Percentiles rank a stretch among this genome's conserved stretches.
Evolutionary conservation across 2,113 vertebrate genomes (phyloP).

Genomic region (Ammodramus savannarum): DNA sequence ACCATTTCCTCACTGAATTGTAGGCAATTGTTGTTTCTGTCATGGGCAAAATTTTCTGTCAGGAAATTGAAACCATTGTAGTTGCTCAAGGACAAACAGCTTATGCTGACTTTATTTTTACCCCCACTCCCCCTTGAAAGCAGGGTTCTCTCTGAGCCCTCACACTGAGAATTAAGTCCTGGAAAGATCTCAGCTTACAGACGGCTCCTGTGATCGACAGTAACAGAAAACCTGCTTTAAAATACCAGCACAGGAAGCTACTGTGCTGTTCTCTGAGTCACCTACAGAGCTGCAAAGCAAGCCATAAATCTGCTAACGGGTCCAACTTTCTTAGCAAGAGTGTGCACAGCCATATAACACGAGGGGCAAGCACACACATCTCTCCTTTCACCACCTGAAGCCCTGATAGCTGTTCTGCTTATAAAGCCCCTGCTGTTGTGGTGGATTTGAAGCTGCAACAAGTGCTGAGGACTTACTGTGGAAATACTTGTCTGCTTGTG

Average conservation of each 20-base stretch:
- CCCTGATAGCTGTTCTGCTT: fast-evolving
- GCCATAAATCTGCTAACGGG: constrained; percentile 44
- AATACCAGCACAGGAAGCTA: constrained; percentile 21
- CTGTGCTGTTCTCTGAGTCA: constrained; percentile 8
- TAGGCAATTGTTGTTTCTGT: background rate
- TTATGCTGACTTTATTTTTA: constrained; percentile 10
- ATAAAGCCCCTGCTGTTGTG: background rate
- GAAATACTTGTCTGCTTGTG: background rate
- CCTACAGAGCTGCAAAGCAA: background rate
- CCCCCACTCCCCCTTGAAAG: background rate
- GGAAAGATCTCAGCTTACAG: constrained; percentile 42
- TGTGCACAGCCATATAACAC: background rate
- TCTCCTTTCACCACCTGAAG: constrained; percentile 28
- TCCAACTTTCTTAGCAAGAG: background rate
- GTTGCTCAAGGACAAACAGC: constrained; percentile 9
- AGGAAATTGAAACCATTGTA: background rate
- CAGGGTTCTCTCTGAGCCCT: background rate
- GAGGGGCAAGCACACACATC: background rate
- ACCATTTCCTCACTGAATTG: background rate
- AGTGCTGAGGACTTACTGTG: background rate
- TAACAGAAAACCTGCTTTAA: constrained; percentile 43
- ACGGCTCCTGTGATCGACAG: background rate
- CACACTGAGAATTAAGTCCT: background rate
- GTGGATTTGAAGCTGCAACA: background rate
- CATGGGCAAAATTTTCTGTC: background rate